A percentile compares a stretch with the other conserved stretches of the same genome.
Conservation (phyloP, 2,888 invertebrate species). For the Rhogogaster chlorosoma region DNA sequence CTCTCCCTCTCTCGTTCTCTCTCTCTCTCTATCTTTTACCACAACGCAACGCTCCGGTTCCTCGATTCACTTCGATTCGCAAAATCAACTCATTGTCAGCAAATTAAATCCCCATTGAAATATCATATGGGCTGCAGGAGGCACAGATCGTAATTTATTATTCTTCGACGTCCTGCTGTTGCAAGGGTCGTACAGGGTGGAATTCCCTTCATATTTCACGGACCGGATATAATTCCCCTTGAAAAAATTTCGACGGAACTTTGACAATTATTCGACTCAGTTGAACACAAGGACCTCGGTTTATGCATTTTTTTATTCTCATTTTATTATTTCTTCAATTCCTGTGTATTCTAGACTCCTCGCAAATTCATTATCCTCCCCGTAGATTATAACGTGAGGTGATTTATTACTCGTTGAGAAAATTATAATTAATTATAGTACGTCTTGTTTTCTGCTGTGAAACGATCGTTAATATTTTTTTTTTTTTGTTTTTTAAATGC, state of each 20-base stretch:
- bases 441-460: no score
- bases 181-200: background rate
- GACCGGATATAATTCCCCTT: background rate
- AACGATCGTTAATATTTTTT: no score
- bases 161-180: constrained; percentile 5
- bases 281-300: background rate
- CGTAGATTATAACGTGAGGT: no score
- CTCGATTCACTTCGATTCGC: background rate
- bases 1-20: background rate
- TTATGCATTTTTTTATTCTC: background rate
- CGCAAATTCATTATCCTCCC: no score
- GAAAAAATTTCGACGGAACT: background rate
- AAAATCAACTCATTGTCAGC: constrained; percentile 31
- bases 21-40: background rate
- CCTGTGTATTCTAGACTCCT: no score
- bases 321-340: no score
- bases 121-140: background rate
- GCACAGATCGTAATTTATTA: constrained; percentile 29
- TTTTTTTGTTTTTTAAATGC: background rate
- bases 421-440: no score
- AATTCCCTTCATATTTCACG: background rate
- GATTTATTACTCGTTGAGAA: no score
- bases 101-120: constrained; percentile 43
- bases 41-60: background rate
- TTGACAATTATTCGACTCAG: background rate